Percentiles rank a stretch among this genome's conserved stretches.
Conservation (phyloP, 2,888 invertebrate genomes). For the Anarsia innoxiella region DNA sequence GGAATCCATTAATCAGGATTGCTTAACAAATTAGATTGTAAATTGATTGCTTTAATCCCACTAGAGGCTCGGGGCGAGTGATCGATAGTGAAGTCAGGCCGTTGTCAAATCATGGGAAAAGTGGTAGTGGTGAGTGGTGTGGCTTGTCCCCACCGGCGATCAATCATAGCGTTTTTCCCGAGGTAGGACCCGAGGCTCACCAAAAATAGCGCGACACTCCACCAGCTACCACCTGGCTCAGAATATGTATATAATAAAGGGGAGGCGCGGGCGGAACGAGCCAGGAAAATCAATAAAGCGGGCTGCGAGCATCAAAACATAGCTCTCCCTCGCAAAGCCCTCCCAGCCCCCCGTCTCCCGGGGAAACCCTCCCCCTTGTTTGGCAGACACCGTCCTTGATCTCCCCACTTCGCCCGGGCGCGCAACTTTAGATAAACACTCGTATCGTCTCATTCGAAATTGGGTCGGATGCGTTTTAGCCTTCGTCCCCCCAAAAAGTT, state of each 20-base stretch:
- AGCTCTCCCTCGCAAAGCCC: conserved; percentile 35
- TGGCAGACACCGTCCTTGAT: conserved; percentile 74
- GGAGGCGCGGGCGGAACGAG: conserved; percentile 44
- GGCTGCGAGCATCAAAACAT: conserved; percentile 71
- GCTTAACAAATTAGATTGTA: conserved; percentile 9
- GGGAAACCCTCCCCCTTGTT: conserved; percentile 71
- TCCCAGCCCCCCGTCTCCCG: conserved; percentile 51
- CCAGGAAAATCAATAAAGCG: conserved; percentile 71
- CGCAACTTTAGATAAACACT: conserved; percentile 70
- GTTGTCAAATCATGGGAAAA: background rate
- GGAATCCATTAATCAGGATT: conserved; percentile 11
- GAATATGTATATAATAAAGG: conserved; percentile 64
- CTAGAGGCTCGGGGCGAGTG: background rate
- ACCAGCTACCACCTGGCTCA: conserved; percentile 45
- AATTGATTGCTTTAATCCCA: conserved; percentile 8
- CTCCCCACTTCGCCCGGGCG: conserved; percentile 60
- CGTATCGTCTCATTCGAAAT: conserved; percentile 61
- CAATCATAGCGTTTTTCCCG: conserved; percentile 49
- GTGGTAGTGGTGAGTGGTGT: background rate
- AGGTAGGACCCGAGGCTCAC: conserved; percentile 46
- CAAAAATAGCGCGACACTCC: conserved; percentile 64
- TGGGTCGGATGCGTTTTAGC: conserved; percentile 64
- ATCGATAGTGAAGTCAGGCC: background rate
- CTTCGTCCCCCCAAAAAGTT: conserved; percentile 20
- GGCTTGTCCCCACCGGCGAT: conserved; percentile 33